Conservation (phyloP, 2,797 vertebrate genomes). For the Poliocrania exsul region DNA sequence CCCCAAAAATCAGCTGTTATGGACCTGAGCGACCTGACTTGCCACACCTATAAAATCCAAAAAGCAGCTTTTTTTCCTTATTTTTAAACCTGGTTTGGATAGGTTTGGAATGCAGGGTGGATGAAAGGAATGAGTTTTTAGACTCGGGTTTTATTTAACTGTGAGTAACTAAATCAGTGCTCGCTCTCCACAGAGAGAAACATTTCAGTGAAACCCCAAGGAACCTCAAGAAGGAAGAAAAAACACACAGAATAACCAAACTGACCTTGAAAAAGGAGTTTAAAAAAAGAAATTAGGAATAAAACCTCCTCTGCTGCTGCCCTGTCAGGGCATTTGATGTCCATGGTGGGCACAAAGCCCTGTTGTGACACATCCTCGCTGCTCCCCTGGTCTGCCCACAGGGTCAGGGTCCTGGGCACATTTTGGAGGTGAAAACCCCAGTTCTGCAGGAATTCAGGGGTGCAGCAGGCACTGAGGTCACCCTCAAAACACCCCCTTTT, state of each 20-base stretch:
- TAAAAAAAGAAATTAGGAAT: neutral
- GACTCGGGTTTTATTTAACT: constrained; percentile 7
- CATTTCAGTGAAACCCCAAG: neutral
- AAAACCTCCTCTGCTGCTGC: neutral
- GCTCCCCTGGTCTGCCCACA: rapidly evolving
- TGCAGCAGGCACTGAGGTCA: neutral
- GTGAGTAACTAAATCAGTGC: neutral
- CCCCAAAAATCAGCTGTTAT: neutral
- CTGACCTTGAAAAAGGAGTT: neutral
- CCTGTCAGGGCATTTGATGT: neutral
- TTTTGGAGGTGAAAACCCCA: neutral
- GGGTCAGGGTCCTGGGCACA: rapidly evolving
- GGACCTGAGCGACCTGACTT: rapidly evolving
- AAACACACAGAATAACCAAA: neutral
- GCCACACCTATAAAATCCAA: neutral
- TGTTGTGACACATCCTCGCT: rapidly evolving
- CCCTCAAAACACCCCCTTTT: neutral
- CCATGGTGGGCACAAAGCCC: rapidly evolving
- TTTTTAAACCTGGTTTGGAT: neutral
- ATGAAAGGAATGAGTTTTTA: neutral
- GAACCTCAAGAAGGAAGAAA: neutral
- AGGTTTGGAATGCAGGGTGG: neutral
- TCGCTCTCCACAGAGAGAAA: neutral
- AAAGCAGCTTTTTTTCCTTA: rapidly evolving
- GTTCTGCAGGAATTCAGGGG: neutral